A percentile compares a stretch with the other conserved stretches of the same genome.
Conservation (phyloP, 2,113 vertebrate genomes). For the Lonchura striata region DNA sequence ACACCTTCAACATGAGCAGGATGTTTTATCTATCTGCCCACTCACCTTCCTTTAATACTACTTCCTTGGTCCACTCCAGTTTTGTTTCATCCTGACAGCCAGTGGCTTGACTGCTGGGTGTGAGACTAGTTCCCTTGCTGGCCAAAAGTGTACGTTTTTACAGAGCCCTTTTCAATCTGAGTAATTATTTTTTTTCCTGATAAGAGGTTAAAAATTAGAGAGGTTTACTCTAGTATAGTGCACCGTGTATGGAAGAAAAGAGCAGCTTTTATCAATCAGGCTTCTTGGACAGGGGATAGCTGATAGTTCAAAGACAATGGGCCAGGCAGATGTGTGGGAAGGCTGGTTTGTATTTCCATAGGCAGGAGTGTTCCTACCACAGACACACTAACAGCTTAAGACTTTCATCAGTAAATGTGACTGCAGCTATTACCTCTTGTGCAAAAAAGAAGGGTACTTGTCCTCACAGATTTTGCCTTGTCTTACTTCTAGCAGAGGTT, state of each 20-base stretch:
- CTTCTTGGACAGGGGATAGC: background rate
- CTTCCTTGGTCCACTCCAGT: background rate
- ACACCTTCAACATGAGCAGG: background rate
- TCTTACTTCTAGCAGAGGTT: background rate
- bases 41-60: background rate
- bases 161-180: background rate
- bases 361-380: background rate
- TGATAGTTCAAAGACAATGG: background rate
- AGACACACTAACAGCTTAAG: background rate
- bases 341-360: background rate
- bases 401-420: background rate
- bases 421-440: background rate
- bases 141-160: background rate
- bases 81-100: background rate
- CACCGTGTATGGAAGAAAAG: background rate
- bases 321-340: background rate
- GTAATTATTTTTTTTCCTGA: background rate
- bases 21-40: background rate
- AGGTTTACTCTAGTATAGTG: background rate
- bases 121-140: background rate
- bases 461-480: background rate
- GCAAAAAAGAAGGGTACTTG: background rate
- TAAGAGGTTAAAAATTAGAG: background rate
- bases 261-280: background rate
- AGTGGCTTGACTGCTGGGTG: background rate